Conservation (phyloP, 2,888 invertebrate species). For the Fabriciana adippe region DNA sequence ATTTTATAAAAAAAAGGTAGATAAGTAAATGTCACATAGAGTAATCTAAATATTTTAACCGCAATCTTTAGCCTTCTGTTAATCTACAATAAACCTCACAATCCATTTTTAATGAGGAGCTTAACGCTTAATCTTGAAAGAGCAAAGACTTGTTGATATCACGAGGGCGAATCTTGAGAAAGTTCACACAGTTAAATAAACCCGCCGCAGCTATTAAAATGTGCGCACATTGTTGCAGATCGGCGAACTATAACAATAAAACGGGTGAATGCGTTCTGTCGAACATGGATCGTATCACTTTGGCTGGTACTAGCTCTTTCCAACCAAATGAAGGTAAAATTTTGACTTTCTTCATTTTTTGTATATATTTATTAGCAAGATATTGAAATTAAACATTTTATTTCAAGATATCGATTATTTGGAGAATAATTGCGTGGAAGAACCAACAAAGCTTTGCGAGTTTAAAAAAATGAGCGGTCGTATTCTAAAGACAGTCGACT, state of each 20-base stretch:
- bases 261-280: slow-evolving; percentile 93
- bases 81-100: slow-evolving; percentile 18
- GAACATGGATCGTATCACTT: slow-evolving; percentile 95
- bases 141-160: slow-evolving; percentile 50
- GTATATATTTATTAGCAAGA: neutral
- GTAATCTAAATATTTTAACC: slow-evolving; percentile 8
- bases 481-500: slow-evolving; percentile 96
- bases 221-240: slow-evolving; percentile 84
- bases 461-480: slow-evolving; percentile 94
- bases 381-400: neutral
- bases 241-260: slow-evolving; percentile 93
- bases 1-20: slow-evolving; percentile 6
- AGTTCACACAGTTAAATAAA: slow-evolving; percentile 67
- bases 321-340: slow-evolving; percentile 84
- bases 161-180: slow-evolving; percentile 56
- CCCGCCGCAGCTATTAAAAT: slow-evolving; percentile 51
- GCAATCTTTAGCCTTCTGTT: slow-evolving; percentile 1
- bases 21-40: slow-evolving; percentile 8
- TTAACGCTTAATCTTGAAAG: slow-evolving; percentile 32
- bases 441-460: slow-evolving; percentile 96
- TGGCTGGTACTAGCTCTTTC: slow-evolving; percentile 91
- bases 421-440: slow-evolving; percentile 96
- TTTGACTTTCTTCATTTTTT: neutral
- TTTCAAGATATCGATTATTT: slow-evolving; percentile 87
- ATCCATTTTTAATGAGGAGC: slow-evolving; percentile 26